phyloP scores from a whole-genome alignment of 2,888 invertebrate species.

The Thelaira solivaga region DNA sequence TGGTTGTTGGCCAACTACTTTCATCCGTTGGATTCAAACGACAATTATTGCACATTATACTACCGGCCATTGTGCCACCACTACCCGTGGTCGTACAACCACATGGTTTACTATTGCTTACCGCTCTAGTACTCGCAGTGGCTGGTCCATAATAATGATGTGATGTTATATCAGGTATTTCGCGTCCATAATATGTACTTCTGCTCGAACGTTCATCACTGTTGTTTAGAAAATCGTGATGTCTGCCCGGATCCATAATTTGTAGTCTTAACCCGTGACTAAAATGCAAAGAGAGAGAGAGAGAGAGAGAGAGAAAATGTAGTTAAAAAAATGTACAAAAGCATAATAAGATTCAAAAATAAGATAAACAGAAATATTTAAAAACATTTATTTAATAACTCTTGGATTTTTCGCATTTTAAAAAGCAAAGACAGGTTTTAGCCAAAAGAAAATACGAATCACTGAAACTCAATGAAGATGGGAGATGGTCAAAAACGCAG shows the following conservation, averaged over 20 bases:
- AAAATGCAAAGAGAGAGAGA: no score
- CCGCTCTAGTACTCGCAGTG: constrained; percentile 28
- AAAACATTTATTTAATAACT: no score
- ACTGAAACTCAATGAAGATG: no score
- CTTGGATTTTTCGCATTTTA: no score
- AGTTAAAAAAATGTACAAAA: background rate
- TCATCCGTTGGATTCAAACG: constrained; percentile 57
- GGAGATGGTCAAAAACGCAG: no score
- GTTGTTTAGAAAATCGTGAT: constrained; percentile 67
- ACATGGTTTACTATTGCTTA: constrained; percentile 60
- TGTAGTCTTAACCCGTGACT: constrained; percentile 31
- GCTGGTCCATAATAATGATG: constrained; percentile 56
- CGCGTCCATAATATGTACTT: constrained; percentile 61
- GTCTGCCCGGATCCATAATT: constrained; percentile 72
- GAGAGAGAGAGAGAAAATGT: background rate
- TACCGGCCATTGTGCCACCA: constrained; percentile 47
- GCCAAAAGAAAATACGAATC: no score
- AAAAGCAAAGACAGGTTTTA: no score
- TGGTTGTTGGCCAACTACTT: constrained; percentile 46
- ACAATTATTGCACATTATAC: constrained; percentile 64
- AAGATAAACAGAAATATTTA: no score
- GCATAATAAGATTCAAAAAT: background rate
- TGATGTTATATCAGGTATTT: constrained; percentile 56
- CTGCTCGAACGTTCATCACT: constrained; percentile 60
- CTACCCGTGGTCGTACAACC: constrained; percentile 62